Percentiles rank a stretch among this genome's conserved stretches.
These are phyloP conservation scores for Planococcus citri DNA, from an alignment of 1,140 invertebrate genomes.

Conservation along the genomic window DNA sequence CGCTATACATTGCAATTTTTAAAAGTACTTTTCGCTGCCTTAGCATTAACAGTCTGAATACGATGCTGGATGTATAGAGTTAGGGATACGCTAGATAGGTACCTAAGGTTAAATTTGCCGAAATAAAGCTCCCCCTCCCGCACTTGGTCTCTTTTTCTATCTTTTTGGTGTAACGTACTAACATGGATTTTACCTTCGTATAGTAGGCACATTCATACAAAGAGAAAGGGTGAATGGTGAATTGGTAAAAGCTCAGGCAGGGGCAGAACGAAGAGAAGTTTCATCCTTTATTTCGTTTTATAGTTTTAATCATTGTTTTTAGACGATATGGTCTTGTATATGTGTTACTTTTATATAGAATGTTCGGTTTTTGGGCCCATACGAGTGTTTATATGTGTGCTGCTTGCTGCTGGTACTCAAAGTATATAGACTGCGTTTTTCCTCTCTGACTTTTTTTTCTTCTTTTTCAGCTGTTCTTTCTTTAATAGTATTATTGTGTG, in stretches of 20 bases:
- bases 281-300: background rate
- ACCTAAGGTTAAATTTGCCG: constrained; percentile 5
- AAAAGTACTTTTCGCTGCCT: constrained; percentile 17
- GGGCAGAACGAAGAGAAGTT: no score
- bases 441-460: background rate
- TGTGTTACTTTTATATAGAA: background rate
- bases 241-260: no score
- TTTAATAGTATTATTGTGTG: no score
- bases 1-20: constrained; percentile 5
- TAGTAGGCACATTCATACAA: no score
- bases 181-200: background rate
- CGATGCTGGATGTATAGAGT: background rate
- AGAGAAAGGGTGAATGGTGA: no score
- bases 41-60: constrained; percentile 10
- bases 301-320: constrained; percentile 4
- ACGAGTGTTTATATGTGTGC: no score
- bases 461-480: no score
- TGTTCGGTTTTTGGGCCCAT: no score
- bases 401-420: no score
- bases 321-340: background rate
- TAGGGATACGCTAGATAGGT: no score
- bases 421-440: background rate
- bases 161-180: background rate
- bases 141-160: background rate
- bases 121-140: background rate